Evolutionary conservation across 2,888 invertebrate species (phyloP).

Genomic region (Notocelia uddmanniana): DNA sequence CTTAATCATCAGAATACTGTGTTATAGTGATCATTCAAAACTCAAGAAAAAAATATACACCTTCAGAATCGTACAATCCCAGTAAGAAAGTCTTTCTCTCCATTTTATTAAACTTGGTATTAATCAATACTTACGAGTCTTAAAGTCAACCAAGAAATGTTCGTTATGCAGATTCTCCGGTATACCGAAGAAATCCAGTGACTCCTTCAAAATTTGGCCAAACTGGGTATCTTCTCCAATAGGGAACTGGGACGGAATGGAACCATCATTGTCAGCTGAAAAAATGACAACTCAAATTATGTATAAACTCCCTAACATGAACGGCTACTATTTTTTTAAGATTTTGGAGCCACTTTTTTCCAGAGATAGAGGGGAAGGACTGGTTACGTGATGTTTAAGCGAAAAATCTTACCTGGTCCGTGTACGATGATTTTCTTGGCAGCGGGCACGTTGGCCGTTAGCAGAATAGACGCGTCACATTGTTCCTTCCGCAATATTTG

Average conservation of each 20-base stretch:
- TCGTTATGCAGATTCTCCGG: constrained; percentile 95
- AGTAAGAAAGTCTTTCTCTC: not conserved
- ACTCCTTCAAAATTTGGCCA: constrained; percentile 96
- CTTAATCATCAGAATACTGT: too few relatives aligned
- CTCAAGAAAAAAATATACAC: too few relatives aligned
- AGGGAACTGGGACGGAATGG: constrained; percentile 99
- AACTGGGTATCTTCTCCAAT: constrained; percentile 99
- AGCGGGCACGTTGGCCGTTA: constrained; percentile 99
- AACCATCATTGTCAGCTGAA: constrained; percentile 93
- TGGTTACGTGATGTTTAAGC: not conserved
- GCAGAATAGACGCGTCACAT: constrained; percentile 98
- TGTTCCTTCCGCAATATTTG: constrained; percentile 99
- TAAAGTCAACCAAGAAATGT: constrained; percentile 98
- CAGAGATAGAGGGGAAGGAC: not conserved
- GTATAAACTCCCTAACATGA: too few relatives aligned
- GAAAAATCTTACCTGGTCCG: constrained; percentile 86
- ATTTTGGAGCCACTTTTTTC: not conserved
- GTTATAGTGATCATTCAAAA: too few relatives aligned
- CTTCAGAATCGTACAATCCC: not conserved
- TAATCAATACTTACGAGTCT: constrained; percentile 94
- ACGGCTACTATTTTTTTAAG: not conserved
- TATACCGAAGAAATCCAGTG: constrained; percentile 98
- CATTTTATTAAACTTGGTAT: not conserved
- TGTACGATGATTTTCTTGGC: constrained; percentile 99
- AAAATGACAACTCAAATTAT: constrained; percentile 12